A percentile compares a stretch with the other conserved stretches of the same genome.
Evolutionary conservation across 2,113 vertebrate species (phyloP).

Genomic region (Riparia riparia): DNA sequence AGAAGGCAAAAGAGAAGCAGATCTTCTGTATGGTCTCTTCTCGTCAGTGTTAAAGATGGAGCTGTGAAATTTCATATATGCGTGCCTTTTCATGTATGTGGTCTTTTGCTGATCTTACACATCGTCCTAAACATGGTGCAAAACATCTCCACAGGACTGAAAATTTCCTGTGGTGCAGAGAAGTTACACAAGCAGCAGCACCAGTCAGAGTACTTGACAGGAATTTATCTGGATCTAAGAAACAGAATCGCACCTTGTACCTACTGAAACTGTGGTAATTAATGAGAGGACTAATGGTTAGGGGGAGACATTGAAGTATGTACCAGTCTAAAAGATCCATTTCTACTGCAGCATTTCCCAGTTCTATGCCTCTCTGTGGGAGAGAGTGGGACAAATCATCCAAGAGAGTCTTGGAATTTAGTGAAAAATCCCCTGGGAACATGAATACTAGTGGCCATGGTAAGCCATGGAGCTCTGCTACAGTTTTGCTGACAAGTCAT

Average conservation of each 20-base stretch:
- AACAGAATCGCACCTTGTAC: not conserved
- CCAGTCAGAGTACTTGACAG: not conserved
- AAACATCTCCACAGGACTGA: rapidly evolving
- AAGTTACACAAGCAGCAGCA: not conserved
- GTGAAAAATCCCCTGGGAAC: not conserved
- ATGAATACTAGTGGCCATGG: not conserved
- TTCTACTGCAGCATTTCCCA: not conserved
- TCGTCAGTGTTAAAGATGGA: not conserved
- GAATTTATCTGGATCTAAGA: not conserved
- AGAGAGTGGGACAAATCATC: not conserved
- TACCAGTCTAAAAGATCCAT: not conserved
- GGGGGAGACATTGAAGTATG: not conserved
- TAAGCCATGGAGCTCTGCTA: not conserved
- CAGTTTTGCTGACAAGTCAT: not conserved
- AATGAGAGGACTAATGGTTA: not conserved
- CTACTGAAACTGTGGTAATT: not conserved
- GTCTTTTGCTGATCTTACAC: not conserved
- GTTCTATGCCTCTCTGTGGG: not conserved
- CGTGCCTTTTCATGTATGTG: not conserved
- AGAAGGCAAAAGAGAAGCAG: not conserved
- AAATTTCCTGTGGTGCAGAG: not conserved
- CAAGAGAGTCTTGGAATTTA: not conserved
- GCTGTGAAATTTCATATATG: not conserved
- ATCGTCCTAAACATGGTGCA: not conserved
- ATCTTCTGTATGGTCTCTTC: not conserved